Evolutionary conservation across 2,113 vertebrate genomes (phyloP).

Genomic region (Bufo bufo): DNA sequence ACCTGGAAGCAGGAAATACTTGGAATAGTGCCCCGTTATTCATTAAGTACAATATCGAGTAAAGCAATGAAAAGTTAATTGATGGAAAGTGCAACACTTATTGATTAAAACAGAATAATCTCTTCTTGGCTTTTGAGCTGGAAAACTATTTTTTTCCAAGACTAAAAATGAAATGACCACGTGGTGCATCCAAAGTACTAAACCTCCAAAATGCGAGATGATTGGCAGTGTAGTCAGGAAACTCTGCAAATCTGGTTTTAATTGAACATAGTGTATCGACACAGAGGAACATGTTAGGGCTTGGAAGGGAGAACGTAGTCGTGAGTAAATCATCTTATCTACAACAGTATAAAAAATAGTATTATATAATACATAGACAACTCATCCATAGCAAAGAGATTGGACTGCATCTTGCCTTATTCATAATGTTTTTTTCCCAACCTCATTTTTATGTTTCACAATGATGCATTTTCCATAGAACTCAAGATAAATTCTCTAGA

Average conservation of each 20-base stretch:
- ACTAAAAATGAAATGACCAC: constrained; percentile 3
- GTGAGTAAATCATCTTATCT: not conserved
- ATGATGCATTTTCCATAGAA: no score
- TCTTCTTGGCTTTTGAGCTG: constrained; percentile 6
- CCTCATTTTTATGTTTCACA: no score
- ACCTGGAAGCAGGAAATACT: constrained; percentile 37
- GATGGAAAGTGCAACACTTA: constrained; percentile 8
- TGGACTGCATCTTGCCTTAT: no score
- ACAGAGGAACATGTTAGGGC: not conserved
- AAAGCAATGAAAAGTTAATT: not conserved
- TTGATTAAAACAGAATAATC: not conserved
- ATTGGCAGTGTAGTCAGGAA: constrained; percentile 25
- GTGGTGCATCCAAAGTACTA: not conserved
- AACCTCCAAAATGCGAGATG: constrained; percentile 6
- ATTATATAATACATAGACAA: not conserved
- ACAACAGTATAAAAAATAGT: not conserved
- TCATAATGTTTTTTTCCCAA: no score
- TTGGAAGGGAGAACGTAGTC: not conserved
- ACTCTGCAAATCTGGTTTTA: constrained; percentile 22
- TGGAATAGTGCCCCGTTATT: not conserved
- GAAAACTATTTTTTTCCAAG: constrained; percentile 17
- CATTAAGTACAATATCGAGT: not conserved
- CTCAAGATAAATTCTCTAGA: no score
- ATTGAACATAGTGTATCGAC: constrained; percentile 37
- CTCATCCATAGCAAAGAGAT: not conserved